phyloP scores from a whole-genome alignment of 2,797 vertebrate genomes.

The Acanthornis magna region DNA sequence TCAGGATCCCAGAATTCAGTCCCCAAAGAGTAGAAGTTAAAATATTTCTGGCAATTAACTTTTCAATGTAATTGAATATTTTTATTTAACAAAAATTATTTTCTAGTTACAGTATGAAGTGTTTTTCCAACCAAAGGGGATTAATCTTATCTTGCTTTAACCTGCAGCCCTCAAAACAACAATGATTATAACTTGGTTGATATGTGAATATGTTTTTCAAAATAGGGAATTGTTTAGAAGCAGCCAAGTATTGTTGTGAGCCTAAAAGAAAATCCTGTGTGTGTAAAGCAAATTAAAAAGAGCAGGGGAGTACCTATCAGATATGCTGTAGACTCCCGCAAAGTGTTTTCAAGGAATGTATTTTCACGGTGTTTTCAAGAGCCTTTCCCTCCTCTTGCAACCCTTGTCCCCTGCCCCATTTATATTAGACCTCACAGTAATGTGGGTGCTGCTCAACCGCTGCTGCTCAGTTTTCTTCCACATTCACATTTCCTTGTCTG shows the following conservation, averaged over 20 bases:
- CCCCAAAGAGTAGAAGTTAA: background rate
- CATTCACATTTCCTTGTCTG: background rate
- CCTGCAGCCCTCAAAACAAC: background rate
- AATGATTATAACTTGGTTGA: background rate
- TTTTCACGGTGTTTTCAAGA: background rate
- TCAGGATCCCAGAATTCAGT: background rate
- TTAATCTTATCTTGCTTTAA: background rate
- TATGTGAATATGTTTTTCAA: background rate
- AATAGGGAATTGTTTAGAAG: background rate
- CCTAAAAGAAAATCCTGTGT: background rate
- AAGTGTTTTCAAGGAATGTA: background rate
- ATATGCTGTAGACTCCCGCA: background rate
- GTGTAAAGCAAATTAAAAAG: background rate
- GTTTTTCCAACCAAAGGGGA: background rate
- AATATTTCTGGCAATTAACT: background rate
- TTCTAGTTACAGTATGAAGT: background rate
- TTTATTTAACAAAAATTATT: background rate
- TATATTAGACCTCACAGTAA: background rate
- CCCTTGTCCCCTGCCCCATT: background rate
- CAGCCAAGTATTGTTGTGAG: background rate
- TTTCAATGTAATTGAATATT: background rate
- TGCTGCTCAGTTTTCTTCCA: background rate
- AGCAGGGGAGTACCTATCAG: background rate
- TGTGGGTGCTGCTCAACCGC: background rate
- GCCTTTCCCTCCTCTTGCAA: background rate